phyloP scores from a whole-genome alignment of 2,888 invertebrate species.

The Synanthedon myopaeformis region DNA sequence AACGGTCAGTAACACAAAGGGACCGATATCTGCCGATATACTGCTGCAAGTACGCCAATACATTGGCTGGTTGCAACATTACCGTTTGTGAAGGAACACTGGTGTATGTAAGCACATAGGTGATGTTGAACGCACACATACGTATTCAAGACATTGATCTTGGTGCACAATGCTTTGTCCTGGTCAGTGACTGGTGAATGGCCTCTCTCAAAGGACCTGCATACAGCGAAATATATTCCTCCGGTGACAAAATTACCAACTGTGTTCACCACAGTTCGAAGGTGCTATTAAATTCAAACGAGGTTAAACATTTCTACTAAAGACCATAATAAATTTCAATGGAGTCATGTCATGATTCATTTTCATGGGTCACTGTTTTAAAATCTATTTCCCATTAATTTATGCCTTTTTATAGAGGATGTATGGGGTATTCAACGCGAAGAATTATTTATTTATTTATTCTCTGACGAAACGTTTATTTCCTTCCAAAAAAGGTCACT shows the following conservation, averaged over 20 bases:
- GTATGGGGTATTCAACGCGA: too few relatives aligned
- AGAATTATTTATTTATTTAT: too few relatives aligned
- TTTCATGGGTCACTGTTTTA: too few relatives aligned
- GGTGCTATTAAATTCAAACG: neutral
- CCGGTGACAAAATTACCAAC: slow-evolving; percentile 31
- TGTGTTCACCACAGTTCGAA: slow-evolving; percentile 13
- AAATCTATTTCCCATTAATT: too few relatives aligned
- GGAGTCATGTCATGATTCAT: too few relatives aligned
- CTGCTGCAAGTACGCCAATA: slow-evolving; percentile 5
- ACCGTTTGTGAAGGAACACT: slow-evolving; percentile 25
- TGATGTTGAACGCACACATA: slow-evolving; percentile 30
- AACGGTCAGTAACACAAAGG: slow-evolving; percentile 47
- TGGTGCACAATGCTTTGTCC: slow-evolving; percentile 50
- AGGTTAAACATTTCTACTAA: neutral
- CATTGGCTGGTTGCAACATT: slow-evolving; percentile 17
- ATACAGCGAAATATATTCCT: slow-evolving; percentile 36
- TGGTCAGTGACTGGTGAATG: slow-evolving; percentile 39
- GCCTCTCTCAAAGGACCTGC: slow-evolving; percentile 36
- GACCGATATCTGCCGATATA: slow-evolving; percentile 7
- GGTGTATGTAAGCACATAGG: slow-evolving; percentile 28
- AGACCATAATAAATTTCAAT: too few relatives aligned
- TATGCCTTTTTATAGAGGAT: too few relatives aligned
- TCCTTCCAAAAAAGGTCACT: too few relatives aligned
- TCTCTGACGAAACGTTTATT: too few relatives aligned
- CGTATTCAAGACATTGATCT: slow-evolving; percentile 54